Base-by-base conservation (phyloP, 2,797 vertebrate genomes). In the Apogon hyalosoma region DNA sequence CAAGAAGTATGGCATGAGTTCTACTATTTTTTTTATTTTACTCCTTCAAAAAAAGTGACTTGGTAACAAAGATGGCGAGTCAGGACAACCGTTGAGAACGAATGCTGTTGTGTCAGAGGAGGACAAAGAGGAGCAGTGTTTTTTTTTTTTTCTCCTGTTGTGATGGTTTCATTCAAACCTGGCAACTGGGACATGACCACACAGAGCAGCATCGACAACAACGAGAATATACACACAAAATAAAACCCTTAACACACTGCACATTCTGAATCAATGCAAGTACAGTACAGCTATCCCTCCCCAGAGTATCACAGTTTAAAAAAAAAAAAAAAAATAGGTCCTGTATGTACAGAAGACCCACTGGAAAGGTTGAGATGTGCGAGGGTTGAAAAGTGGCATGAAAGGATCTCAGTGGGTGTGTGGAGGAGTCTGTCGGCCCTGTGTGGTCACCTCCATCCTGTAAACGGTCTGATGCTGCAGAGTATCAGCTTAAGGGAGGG, bases 141-240 rank as follows among this genome's bases (percentile, higher is more conserved):
- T 33, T 33, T 33, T 33, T n/a, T 38, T 7, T 12, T 1, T 11
- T 10, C 58, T 36, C 39, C 68, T 60, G 67, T 59, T 73, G 74
- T 57, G 53, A 49, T 46, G 51, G 68, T 49, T 59, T 63, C 42
- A 21, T 54, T 73, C 72, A 47, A 75, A 78, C 40, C 62, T 80
- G 75, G 64, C 59, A 66, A 79, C 70, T 1, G n/a, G 79, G 79
- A 85, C 56, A 68, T 81, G 82, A 89, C 84, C 83, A 90, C 89
- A 83, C 63, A 82, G 74, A 77, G 64, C 76, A 31, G 56, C 15
- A 46, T 56, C 38, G 47, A 14, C 76, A 18, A 57, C 15, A 42
- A 56, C 43, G 46, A 13, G 75, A 56, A 64, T 7, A 64, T 1
- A 54, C 33, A 63, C 11, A 71, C 0, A 56, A 49, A 38, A 61